Conservation (phyloP, 1,140 invertebrate species). For the Drosophila suzukii region DNA sequence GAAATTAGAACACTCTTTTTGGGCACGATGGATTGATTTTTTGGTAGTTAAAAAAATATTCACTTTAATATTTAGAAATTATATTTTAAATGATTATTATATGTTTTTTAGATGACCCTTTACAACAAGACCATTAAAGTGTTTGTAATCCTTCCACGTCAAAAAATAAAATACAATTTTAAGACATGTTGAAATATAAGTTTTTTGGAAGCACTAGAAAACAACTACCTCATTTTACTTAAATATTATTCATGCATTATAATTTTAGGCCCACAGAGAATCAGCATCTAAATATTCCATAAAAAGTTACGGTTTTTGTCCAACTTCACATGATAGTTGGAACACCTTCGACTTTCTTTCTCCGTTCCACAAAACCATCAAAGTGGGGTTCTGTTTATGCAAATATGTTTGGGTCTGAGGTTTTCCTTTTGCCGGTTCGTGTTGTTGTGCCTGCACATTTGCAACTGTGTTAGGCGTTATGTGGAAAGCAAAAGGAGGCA, state of each 20-base stretch:
- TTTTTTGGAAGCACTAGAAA: not conserved
- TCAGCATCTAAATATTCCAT: conserved; percentile 14
- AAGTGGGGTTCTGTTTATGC: conserved; percentile 67
- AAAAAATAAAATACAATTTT: too few species aligned
- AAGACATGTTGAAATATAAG: too few species aligned
- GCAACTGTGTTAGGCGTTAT: conserved; percentile 57
- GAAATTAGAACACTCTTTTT: conserved; percentile 17
- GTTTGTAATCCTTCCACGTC: too few species aligned
- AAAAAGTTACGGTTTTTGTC: conserved; percentile 7
- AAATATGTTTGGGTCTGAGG: conserved; percentile 64
- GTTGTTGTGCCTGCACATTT: conserved; percentile 48
- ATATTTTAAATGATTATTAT: too few species aligned
- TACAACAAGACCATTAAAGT: too few species aligned
- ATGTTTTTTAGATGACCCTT: too few species aligned
- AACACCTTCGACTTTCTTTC: conserved; percentile 14
- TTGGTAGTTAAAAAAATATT: not conserved
- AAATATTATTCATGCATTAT: not conserved
- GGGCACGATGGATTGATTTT: not conserved
- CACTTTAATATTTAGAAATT: too few species aligned
- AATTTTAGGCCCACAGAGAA: not conserved
- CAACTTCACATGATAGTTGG: conserved; percentile 4
- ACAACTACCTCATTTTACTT: not conserved
- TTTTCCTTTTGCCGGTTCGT: conserved; percentile 43
- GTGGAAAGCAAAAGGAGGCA: conserved; percentile 36
- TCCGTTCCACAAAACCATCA: conserved; percentile 32